Percentiles rank a stretch among this genome's conserved stretches.
Evolutionary conservation across 2,797 vertebrate genomes (phyloP).

Genomic region (Allobates femoralis): DNA sequence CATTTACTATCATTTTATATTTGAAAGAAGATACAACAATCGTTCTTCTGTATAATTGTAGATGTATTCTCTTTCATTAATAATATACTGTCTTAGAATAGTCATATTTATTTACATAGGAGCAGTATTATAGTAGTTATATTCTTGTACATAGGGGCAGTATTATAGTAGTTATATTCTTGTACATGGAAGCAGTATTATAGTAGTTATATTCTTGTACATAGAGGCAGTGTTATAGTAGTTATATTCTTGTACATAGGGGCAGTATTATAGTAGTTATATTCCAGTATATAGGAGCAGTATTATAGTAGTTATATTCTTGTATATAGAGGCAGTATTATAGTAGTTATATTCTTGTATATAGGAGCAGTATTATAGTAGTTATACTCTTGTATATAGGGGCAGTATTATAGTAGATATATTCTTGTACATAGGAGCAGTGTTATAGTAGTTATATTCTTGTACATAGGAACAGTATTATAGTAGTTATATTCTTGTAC

Average conservation of each 20-base stretch:
- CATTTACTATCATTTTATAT: background rate
- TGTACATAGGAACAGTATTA: slow-evolving; percentile 1
- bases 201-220: too few species aligned
- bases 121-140: background rate
- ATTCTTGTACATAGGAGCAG: background rate
- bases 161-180: too few species aligned
- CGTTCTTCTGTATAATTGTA: background rate
- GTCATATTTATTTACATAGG: background rate
- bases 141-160: too few species aligned
- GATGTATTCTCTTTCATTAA: background rate
- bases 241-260: too few species aligned
- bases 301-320: slow-evolving; percentile 11
- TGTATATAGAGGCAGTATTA: background rate
- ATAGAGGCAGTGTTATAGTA: too few species aligned
- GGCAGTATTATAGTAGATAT: background rate
- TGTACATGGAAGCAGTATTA: too few species aligned
- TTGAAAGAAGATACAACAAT: background rate
- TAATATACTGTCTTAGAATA: background rate
- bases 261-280: too few species aligned
- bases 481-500: slow-evolving; percentile 12
- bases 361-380: background rate
- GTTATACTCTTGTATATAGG: background rate
- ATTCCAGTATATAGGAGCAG: background rate
- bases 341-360: background rate
- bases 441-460: slow-evolving; percentile 11